Conservation (phyloP, 2,888 invertebrate species). For the Tinea pellionella region DNA sequence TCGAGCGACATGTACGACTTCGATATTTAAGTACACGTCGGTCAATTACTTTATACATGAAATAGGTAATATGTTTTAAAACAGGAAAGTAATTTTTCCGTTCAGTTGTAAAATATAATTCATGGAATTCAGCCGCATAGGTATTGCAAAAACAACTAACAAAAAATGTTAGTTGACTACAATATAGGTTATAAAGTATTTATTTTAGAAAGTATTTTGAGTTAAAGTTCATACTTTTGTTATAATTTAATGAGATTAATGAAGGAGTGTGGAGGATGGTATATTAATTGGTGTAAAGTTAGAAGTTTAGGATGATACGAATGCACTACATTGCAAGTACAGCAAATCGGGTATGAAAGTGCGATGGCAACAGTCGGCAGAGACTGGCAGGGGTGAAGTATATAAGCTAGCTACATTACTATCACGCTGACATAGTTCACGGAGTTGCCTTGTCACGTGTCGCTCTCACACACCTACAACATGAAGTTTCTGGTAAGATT, state of each 20-base stretch:
- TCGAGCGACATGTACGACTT: background rate
- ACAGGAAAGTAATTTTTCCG: background rate
- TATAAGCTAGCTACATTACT: conserved; percentile 58
- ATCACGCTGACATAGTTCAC: conserved; percentile 66
- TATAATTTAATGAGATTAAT: no score
- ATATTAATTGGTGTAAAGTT: background rate
- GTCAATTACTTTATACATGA: background rate
- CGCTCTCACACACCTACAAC: conserved; percentile 33
- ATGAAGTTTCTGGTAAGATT: conserved; percentile 64
- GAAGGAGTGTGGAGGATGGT: no score
- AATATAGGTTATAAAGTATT: no score
- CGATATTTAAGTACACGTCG: background rate
- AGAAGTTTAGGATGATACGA: background rate
- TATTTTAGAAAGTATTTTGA: no score
- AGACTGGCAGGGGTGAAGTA: conserved; percentile 63
- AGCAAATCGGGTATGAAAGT: conserved; percentile 52
- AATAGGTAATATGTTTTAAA: background rate
- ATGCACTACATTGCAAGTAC: conserved; percentile 7
- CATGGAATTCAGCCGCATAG: background rate
- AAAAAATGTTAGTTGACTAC: background rate
- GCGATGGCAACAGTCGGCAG: conserved; percentile 33
- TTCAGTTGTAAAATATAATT: background rate
- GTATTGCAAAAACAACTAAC: no score
- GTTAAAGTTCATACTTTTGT: no score
- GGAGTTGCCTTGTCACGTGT: conserved; percentile 44